Conservation (phyloP, 2,113 vertebrate species). For the Anarhynchus alexandrinus region DNA sequence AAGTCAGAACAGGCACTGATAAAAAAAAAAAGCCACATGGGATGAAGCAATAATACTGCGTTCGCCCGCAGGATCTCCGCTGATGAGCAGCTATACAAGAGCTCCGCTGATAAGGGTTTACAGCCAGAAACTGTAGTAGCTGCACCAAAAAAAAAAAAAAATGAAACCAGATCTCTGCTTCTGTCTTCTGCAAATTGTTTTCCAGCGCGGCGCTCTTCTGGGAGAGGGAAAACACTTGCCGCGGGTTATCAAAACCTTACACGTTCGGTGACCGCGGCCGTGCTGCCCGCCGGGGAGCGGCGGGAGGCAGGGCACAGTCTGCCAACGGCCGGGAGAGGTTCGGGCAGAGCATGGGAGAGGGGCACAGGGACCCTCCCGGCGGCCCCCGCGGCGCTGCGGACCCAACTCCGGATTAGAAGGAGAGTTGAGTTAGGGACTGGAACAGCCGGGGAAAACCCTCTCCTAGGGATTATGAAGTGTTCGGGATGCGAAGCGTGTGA, state of each 20-base stretch:
- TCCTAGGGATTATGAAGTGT: background rate
- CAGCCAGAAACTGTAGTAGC: background rate
- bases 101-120: background rate
- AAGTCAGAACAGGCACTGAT: background rate
- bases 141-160: conserved; percentile 11
- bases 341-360: background rate
- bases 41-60: background rate
- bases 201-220: background rate
- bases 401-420: background rate
- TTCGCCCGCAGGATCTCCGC: conserved; percentile 31
- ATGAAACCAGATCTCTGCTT: conserved; percentile 27
- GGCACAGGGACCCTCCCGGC: background rate
- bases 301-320: background rate
- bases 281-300: background rate
- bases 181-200: conserved; percentile 24
- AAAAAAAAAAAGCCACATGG: conserved; percentile 35
- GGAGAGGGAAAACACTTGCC: background rate
- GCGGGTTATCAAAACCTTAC: background rate
- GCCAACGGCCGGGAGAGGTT: background rate
- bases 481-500: background rate
- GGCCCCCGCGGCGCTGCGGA: background rate
- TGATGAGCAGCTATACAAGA: conserved; percentile 6
- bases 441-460: background rate
- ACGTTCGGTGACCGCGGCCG: background rate
- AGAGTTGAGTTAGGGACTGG: background rate